Base-by-base conservation (phyloP, 2,888 invertebrate species). In the Drosophila meridionalis region DNA sequence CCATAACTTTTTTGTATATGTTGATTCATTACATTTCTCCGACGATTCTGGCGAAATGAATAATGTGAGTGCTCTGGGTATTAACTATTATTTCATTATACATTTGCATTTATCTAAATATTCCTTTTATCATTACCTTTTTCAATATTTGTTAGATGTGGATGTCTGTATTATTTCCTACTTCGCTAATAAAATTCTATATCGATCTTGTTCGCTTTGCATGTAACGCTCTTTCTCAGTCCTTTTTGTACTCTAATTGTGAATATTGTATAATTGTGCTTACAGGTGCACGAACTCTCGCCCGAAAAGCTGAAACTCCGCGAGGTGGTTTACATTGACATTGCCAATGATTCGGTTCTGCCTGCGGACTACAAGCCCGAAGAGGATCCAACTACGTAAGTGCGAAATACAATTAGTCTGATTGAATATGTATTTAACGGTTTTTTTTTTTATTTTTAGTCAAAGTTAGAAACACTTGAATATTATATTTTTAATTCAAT, bases 11-110 rank as follows among this genome's bases (percentile, higher is more conserved):
- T 94, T 96, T 82, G 97, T 99, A 92, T 96, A 96, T 94, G 98
- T 99, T 94, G 99, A 99, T 94, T 98, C 99, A 71, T 95, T 99
- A 94, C 99, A 99, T 94, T 94, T 97, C 92, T 96, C 96, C 68
- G 98, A 99, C 93, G 99, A 99, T 93, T 94, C 94, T 76, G 98
- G 98, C 62, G 95, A 96, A 77, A 95, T 96, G 93, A 95, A 96
- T 84, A 99, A 99, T 94, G 98, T 98, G 94, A 97, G 98, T 96
- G 71, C 63, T 63, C 58, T 76, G 75, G 71, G 48, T 61, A 60
- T 69, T 38, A 57, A 14, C 26, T 67, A 28, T 73, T 14, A 52
- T 76, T 63, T 66, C 26, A 61, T 67, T 59, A 28, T 52, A 52
- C 32, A 26, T 50, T 63, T 34, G 45, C 67, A 36, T 62, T 52